A percentile compares a stretch with the other conserved stretches of the same genome.
These are phyloP conservation scores for Cryptocephalus moraei DNA, from an alignment of 2,888 invertebrate genomes.

Conservation along the genomic window DNA sequence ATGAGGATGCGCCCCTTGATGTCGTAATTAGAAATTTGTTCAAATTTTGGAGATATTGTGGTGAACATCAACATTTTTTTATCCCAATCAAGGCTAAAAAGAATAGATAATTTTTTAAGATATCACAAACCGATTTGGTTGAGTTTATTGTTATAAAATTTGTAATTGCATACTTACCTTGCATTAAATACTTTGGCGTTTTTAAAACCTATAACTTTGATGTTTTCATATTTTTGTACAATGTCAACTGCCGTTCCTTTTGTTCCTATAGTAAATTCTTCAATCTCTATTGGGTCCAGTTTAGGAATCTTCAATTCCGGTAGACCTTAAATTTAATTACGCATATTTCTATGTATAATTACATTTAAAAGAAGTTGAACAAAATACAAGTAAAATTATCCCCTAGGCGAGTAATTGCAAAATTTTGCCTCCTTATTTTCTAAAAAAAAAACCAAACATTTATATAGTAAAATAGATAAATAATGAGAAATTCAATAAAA, in stretches of 20 bases:
- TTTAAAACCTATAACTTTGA: constrained; percentile 1
- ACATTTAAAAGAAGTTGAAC: too few species aligned
- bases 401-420: too few species aligned
- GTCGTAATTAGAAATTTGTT: constrained; percentile 3
- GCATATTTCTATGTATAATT: neutral
- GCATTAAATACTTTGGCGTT: constrained; percentile 1
- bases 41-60: constrained; percentile 1
- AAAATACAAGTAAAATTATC: too few species aligned
- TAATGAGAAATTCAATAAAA: too few species aligned
- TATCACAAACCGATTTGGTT: neutral
- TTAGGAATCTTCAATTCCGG: constrained; percentile 4
- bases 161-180: neutral
- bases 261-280: constrained; percentile 2
- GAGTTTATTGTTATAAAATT: neutral
- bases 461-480: too few species aligned
- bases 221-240: constrained; percentile 1
- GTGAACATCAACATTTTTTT: constrained; percentile 1
- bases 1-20: constrained; percentile 3
- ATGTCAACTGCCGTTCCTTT: constrained; percentile 3
- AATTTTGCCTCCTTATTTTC: too few species aligned
- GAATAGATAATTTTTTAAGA: neutral
- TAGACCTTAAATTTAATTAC: constrained; percentile 1
- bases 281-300: constrained; percentile 5
- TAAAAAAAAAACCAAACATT: too few species aligned
- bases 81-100: constrained; percentile 2